Evolutionary conservation across 2,113 vertebrate species (phyloP), one percentile per base, ranked within the genome.

Genomic region (Tragelaphus buxtoni): DNA sequence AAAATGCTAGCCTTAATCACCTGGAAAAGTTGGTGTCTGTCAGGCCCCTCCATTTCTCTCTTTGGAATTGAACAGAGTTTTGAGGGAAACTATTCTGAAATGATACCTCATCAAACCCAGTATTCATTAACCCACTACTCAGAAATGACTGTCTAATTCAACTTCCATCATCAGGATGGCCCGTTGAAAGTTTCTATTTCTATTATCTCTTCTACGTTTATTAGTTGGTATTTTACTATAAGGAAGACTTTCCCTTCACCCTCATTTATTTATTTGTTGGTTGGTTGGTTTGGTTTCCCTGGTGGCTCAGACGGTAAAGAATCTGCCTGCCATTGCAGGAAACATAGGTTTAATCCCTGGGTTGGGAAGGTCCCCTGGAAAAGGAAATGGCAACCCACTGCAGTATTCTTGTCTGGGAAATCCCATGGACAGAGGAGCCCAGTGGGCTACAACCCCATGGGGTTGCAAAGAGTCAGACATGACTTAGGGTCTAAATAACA

Each of bases 31-130:
- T 51, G 20, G 39, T 39, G 49, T 77, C 63, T 86, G 39, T 77
- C 86, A 58, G n/a, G 1, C 20, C 63, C 51, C 80, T 81, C 63
- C 61, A 20, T 42, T 60, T 76, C 45, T 28, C 51, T 53, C 14
- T 74, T 80, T 74, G 81, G 69, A 91, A 61, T 6, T 4, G n/a
- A 92, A 32, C 26, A n/a, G 22, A 5, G 9, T 72, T 69, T 88
- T 61, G 82, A 32, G 51, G 87, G 30, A 69, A 55, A 69, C 74
- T 56, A 63, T n/a, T 93, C 60, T 79, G 63, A 74, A 76, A 30
- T 63, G 90, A 42, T 30, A 90, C 45, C 30, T 79, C 60, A 10
- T 30, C 49, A 45, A 28, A 30, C 63, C 56, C 90, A 72, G n/a
- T n/a, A 45, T 39, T 53, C 32, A 0, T 60, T 60, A 47, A 1